phyloP scores from a whole-genome alignment of 2,113 vertebrate genomes.

The Myiozetetes cayanensis region DNA sequence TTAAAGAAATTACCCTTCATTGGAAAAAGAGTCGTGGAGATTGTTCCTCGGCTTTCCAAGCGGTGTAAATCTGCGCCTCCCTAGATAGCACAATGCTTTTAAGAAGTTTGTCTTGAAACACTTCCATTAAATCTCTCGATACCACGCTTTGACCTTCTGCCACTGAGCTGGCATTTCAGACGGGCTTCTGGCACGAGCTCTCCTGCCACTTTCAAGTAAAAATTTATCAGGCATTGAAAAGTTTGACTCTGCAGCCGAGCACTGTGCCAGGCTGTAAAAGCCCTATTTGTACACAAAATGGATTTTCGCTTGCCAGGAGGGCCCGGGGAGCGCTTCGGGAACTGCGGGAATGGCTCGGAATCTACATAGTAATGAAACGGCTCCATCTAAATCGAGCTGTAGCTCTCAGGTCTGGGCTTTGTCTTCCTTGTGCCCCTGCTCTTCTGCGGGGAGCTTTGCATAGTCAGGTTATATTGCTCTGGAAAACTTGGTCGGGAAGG shows the following conservation, averaged over 20 bases:
- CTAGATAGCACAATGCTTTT: not conserved
- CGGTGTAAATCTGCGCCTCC: not conserved
- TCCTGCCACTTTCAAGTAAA: slow-evolving; percentile 28
- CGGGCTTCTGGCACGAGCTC: slow-evolving; percentile 7
- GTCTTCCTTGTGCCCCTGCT: not conserved
- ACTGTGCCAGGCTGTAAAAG: slow-evolving; percentile 22
- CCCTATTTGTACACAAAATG: not conserved
- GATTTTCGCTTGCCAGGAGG: not conserved
- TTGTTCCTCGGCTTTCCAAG: not conserved
- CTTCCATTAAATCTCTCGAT: slow-evolving; percentile 19
- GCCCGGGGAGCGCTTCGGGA: not conserved
- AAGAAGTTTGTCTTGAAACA: not conserved
- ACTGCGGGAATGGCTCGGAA: not conserved
- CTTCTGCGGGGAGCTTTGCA: not conserved
- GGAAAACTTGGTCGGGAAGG: not conserved
- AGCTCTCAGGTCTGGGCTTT: not conserved
- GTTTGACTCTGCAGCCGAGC: not conserved
- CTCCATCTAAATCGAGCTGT: not conserved
- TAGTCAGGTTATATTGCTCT: not conserved
- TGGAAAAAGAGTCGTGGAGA: not conserved
- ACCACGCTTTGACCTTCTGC: slow-evolving; percentile 6
- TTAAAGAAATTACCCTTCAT: not conserved
- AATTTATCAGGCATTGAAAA: not conserved
- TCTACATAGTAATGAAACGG: not conserved
- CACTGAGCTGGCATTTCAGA: not conserved